Evolutionary conservation across 2,797 vertebrate species (phyloP).

Genomic region (Halcyon badia): DNA sequence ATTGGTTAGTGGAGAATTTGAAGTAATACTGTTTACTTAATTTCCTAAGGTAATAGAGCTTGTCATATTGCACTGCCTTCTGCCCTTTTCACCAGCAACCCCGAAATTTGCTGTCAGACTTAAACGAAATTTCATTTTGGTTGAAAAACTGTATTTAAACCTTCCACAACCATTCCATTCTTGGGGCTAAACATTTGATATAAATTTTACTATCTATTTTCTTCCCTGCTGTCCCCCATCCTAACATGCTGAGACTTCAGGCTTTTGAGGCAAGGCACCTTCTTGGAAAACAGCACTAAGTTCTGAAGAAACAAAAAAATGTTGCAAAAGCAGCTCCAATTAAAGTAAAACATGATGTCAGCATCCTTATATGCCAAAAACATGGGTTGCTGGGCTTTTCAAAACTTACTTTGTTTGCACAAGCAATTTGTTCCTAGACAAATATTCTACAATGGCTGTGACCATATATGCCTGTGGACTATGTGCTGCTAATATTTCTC

Average conservation of each 20-base stretch:
- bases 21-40: background rate
- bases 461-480: background rate
- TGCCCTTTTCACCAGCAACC: background rate
- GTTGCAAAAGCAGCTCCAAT: background rate
- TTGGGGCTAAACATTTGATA: background rate
- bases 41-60: background rate
- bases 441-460: background rate
- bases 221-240: rapidly evolving
- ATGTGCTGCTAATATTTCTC: background rate
- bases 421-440: background rate
- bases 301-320: background rate
- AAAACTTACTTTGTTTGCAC: background rate
- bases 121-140: background rate
- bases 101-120: background rate
- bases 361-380: background rate
- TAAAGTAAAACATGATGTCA: background rate
- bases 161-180: background rate
- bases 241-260: background rate
- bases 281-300: background rate
- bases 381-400: background rate
- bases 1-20: background rate
- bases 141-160: background rate
- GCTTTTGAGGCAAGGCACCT: background rate
- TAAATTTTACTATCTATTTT: background rate
- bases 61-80: background rate